Evolutionary conservation across 2,888 invertebrate species (phyloP), one percentile per base, ranked within the genome.

Genomic region (Eumacrocentrus americanus): DNA sequence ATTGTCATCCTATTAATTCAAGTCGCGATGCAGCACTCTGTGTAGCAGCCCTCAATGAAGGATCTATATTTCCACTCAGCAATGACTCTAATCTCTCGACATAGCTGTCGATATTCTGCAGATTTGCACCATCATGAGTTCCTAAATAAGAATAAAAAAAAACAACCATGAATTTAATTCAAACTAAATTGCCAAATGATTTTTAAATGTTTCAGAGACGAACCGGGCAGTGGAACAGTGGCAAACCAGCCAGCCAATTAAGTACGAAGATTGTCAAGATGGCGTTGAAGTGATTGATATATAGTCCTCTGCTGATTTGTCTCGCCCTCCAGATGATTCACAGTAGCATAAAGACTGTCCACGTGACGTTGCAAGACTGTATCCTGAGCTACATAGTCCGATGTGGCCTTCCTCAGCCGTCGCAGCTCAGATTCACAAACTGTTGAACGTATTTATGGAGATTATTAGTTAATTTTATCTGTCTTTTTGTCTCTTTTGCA

Each of bases 301-400:
- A 92, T 89, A 70, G 89, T 90, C 53, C 90, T 88, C 63, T 95
- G 91, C 62, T 94, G 93, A 61, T 89, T 85, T 7, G 94, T 92
- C 81, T 97, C 97, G 1, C 87, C 86, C 69, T 93, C 91, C 60
- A 96, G 85, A 75, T 94, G 91, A 56, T 91, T 89, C 40, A 95
- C 92, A 1, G 95, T 95, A 35, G 89, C 89, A 72, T 92, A 91
- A 82, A 97, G 92, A 81, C 94, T 96, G 74, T 97, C 97, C 48
- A 97, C 94, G 78, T 97, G 96, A 78, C 96, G 92, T 78, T 94
- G 93, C 42, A 98, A 84, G 61, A 96, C 93, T 0, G 96, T 93
- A 81, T 97, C 97, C 83, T 95, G 88, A 66, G 96, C 95, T 80
- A 98, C 98, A 74, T 93, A 91, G 81, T 98, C 97, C 0, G 92